These are phyloP conservation scores for Trichacis sp. DNA, from an alignment of 2,888 invertebrate genomes.

Conservation along the genomic window DNA sequence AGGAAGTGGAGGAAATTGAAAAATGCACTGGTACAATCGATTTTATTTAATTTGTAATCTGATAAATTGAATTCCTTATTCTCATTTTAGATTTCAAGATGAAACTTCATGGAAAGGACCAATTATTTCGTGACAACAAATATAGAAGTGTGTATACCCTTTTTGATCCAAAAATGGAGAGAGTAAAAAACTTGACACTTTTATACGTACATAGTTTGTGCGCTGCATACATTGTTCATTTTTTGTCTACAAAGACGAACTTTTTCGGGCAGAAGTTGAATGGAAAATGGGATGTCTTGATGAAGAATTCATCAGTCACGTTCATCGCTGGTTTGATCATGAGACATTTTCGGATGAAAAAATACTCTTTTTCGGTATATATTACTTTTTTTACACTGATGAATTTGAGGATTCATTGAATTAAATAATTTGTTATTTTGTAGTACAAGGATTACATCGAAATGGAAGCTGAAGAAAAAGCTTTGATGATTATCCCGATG, in stretches of 20 bases:
- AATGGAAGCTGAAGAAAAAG: slow-evolving; percentile 63
- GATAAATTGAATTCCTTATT: neutral
- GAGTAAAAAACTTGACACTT: too few species aligned
- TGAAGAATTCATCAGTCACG: neutral
- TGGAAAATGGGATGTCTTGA: neutral
- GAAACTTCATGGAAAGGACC: slow-evolving; percentile 13
- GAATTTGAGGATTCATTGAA: too few species aligned
- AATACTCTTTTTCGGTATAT: too few species aligned
- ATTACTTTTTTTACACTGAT: too few species aligned
- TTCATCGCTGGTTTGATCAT: neutral
- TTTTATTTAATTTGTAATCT: too few species aligned
- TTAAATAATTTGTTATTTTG: too few species aligned
- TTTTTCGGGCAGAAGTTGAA: slow-evolving; percentile 69
- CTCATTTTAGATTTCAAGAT: too few species aligned
- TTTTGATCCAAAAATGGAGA: slow-evolving; percentile 74
- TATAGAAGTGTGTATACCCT: slow-evolving; percentile 72
- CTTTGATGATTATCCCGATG: slow-evolving; percentile 77
- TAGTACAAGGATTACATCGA: slow-evolving; percentile 47
- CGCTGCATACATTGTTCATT: slow-evolving; percentile 75
- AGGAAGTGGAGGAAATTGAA: slow-evolving; percentile 46
- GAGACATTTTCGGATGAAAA: neutral
- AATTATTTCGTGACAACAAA: slow-evolving; percentile 34
- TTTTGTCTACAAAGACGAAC: slow-evolving; percentile 72
- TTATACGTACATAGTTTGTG: slow-evolving; percentile 54
- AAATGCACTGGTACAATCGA: slow-evolving; percentile 50